A percentile compares a stretch with the other conserved stretches of the same genome.
Evolutionary conservation across 2,113 vertebrate genomes (phyloP).

Genomic region (Hiodon alosoides): DNA sequence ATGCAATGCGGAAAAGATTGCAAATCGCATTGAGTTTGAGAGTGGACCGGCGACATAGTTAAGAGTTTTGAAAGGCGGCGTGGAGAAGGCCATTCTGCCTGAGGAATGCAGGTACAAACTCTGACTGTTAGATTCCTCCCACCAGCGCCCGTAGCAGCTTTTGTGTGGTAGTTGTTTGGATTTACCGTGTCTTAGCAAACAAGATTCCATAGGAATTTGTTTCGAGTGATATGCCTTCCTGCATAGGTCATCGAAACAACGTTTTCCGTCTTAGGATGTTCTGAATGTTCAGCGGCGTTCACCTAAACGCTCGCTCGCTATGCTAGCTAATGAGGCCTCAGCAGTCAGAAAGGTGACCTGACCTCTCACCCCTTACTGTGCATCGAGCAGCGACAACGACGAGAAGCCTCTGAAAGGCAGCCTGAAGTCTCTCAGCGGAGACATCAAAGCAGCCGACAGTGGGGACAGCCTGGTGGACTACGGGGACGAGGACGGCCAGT

Average conservation of each 20-base stretch:
- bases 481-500: slow-evolving; percentile 84
- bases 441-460: slow-evolving; percentile 79
- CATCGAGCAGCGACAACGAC: slow-evolving; percentile 76
- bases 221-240: too few species aligned
- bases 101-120: neutral
- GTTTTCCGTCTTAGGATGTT: neutral
- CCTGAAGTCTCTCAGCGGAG: slow-evolving; percentile 73
- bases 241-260: neutral
- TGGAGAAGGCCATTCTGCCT: neutral
- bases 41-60: too few species aligned
- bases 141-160: too few species aligned
- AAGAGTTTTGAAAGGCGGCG: too few species aligned
- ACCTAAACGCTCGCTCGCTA: too few species aligned
- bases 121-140: neutral
- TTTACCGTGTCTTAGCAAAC: too few species aligned
- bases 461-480: slow-evolving; percentile 94
- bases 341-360: neutral
- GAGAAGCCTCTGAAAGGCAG: slow-evolving; percentile 94
- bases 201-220: too few species aligned
- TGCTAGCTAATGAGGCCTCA: neutral
- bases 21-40: too few species aligned
- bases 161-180: too few species aligned
- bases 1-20: too few species aligned
- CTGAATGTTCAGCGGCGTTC: neutral
- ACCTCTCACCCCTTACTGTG: slow-evolving; percentile 11